These are phyloP conservation scores for Holocentrus rufus DNA, from an alignment of 2,797 vertebrate genomes.

Conservation along the genomic window DNA sequence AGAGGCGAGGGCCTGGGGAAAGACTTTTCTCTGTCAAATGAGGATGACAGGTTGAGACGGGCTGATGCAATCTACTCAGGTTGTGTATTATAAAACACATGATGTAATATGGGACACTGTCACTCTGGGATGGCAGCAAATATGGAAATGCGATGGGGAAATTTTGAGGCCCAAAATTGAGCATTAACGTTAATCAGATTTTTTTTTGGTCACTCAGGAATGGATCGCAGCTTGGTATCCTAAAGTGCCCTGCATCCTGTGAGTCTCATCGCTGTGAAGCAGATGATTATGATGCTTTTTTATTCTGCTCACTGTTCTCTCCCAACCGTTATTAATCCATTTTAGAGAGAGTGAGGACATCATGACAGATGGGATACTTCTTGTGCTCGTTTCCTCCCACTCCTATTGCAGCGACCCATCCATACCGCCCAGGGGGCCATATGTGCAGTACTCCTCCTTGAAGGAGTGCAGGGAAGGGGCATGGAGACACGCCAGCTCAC, in stretches of 20 bases:
- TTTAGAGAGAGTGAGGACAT: conserved; percentile 64
- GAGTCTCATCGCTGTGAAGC: conserved; percentile 22
- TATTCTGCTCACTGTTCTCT: conserved; percentile 52
- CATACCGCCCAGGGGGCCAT: conserved; percentile 78
- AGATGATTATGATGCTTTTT: conserved; percentile 58
- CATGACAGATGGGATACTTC: conserved; percentile 75
- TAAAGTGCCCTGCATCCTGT: conserved; percentile 17
- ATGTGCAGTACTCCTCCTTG: conserved; percentile 74
- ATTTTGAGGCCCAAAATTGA: conserved; percentile 8
- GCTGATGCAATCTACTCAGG: neutral
- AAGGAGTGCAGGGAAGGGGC: conserved; percentile 70
- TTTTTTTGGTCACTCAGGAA: conserved; percentile 6
- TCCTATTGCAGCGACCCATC: conserved; percentile 71
- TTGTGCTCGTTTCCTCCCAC: conserved; percentile 67
- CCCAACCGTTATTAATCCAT: conserved; percentile 64
- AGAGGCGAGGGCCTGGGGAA: no score
- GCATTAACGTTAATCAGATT: neutral
- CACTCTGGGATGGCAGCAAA: neutral
- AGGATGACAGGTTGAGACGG: no score
- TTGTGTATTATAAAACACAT: conserved; percentile 10
- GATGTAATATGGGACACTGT: neutral
- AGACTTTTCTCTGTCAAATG: no score
- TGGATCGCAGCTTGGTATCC: neutral
- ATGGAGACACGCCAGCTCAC: conserved; percentile 68
- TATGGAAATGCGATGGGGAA: neutral